phyloP scores from a whole-genome alignment of 1,140 invertebrate genomes.

The Cylas formicarius region DNA sequence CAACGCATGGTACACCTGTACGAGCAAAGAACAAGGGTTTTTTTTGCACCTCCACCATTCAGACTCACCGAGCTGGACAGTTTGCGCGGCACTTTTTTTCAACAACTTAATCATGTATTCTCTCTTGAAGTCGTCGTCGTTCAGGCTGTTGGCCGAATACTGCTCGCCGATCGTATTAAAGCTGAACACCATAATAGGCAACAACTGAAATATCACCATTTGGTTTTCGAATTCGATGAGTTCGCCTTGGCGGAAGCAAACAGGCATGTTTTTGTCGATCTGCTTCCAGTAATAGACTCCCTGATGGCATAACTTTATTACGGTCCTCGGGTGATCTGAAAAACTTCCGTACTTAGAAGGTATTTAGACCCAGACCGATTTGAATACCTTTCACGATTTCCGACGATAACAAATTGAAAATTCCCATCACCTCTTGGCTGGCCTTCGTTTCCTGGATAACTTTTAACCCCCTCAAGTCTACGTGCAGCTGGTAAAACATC shows the following conservation, averaged over 20 bases:
- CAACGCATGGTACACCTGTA: no score
- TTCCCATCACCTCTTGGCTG: background rate
- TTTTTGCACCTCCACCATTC: no score
- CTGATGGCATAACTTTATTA: constrained; percentile 23
- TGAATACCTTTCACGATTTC: background rate
- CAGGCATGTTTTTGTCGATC: constrained; percentile 34
- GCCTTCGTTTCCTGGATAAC: constrained; percentile 7
- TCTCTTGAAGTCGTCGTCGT: constrained; percentile 49
- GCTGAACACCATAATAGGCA: constrained; percentile 47
- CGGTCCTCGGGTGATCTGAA: constrained; percentile 16
- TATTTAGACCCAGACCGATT: background rate
- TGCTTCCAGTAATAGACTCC: constrained; percentile 36
- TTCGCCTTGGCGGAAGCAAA: constrained; percentile 32
- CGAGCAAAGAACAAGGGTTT: no score
- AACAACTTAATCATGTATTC: constrained; percentile 57
- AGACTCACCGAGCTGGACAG: constrained; percentile 12
- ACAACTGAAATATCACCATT: constrained; percentile 51
- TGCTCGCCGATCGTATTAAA: constrained; percentile 19
- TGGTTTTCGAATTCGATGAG: constrained; percentile 47
- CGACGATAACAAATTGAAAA: background rate
- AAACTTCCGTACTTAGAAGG: background rate
- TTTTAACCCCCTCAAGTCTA: background rate
- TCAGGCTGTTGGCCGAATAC: constrained; percentile 26
- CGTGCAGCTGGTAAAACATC: constrained; percentile 16
- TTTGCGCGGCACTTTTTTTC: constrained; percentile 39